A percentile compares a stretch with the other conserved stretches of the same genome.
phyloP scores from a whole-genome alignment of 2,797 vertebrate genomes.

The Furcifer pardalis region DNA sequence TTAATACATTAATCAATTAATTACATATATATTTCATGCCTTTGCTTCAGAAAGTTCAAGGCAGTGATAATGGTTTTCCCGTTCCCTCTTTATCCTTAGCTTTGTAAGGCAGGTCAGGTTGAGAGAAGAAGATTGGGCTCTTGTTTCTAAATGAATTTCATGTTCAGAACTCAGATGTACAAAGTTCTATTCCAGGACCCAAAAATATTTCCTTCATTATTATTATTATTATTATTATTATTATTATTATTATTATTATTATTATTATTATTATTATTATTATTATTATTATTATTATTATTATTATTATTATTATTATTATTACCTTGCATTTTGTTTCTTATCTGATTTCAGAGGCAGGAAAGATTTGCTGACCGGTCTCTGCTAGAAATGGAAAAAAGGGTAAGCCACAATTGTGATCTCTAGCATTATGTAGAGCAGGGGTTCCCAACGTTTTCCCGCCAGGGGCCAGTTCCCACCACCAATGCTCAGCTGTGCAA shows the following conservation, averaged over 20 bases:
- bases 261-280: too few species aligned
- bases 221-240: not conserved
- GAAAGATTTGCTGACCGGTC: slow-evolving; percentile 97
- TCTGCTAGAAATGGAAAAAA: slow-evolving; percentile 99
- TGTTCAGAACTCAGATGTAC: not conserved
- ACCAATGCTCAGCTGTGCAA: too few species aligned
- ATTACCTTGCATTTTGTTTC: slow-evolving; percentile 1
- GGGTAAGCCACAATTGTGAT: slow-evolving; percentile 81
- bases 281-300: too few species aligned
- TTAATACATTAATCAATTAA: not conserved
- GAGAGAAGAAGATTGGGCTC: not conserved
- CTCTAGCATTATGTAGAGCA: too few species aligned
- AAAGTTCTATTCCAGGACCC: not conserved
- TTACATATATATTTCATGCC: not conserved
- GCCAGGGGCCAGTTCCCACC: too few species aligned
- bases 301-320: not conserved
- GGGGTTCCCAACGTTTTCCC: too few species aligned
- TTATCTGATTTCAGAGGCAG: slow-evolving; percentile 87
- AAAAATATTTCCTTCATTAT: not conserved
- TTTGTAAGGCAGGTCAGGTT: not conserved
- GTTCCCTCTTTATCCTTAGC: not conserved
- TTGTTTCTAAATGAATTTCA: not conserved
- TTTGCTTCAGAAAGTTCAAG: not conserved
- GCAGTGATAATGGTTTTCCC: not conserved
- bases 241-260: too few species aligned